Percentiles rank a stretch among this genome's conserved stretches.
Evolutionary conservation across 1,140 invertebrate genomes (phyloP).

Genomic region (Ectropis grisescens): DNA sequence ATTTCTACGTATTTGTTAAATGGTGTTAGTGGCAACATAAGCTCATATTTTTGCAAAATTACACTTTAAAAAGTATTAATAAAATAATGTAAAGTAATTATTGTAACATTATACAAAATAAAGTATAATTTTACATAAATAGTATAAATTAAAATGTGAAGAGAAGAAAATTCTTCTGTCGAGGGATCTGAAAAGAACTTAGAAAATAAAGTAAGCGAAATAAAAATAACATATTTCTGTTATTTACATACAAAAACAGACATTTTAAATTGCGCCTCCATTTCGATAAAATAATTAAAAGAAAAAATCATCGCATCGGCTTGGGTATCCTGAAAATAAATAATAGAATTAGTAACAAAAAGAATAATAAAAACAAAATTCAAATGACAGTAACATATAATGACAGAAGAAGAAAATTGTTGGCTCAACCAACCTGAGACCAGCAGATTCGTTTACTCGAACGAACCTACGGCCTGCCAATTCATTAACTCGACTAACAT

Average conservation of each 20-base stretch:
- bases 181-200: too few species aligned
- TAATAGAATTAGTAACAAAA: slow-evolving; percentile 8
- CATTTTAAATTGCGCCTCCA: slow-evolving; percentile 54
- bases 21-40: slow-evolving; percentile 43
- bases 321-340: slow-evolving; percentile 26
- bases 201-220: too few species aligned
- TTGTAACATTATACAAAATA: slow-evolving; percentile 1
- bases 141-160: slow-evolving; percentile 8
- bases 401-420: too few species aligned
- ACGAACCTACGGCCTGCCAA: too few species aligned
- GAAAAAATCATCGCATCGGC: slow-evolving; percentile 23
- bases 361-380: slow-evolving; percentile 3
- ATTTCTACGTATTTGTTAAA: slow-evolving; percentile 24
- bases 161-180: slow-evolving; percentile 3
- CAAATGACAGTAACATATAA: not conserved
- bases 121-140: slow-evolving; percentile 11
- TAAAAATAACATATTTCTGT: too few species aligned
- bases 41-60: slow-evolving; percentile 22
- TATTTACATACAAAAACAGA: slow-evolving; percentile 53
- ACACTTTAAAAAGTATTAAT: slow-evolving; percentile 16
- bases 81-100: too few species aligned
- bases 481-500: too few species aligned
- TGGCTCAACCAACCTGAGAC: too few species aligned
- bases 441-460: too few species aligned
- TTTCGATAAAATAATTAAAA: slow-evolving; percentile 45